A percentile compares a stretch with the other conserved stretches of the same genome.
These are phyloP conservation scores for Ips nitidus DNA, from an alignment of 1,140 invertebrate genomes.

Conservation along the genomic window DNA sequence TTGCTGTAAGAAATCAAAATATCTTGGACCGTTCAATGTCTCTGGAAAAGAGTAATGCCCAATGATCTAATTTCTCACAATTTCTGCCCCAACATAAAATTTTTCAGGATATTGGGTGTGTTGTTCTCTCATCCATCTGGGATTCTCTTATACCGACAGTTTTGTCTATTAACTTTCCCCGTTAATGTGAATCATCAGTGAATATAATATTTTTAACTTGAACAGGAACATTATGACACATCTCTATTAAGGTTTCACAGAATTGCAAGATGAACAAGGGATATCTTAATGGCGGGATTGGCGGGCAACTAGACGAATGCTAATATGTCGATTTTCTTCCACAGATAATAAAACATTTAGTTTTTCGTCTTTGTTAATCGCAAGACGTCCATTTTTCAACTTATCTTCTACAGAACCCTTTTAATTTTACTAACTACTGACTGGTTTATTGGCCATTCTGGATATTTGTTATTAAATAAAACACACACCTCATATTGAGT, in stretches of 20 bases:
- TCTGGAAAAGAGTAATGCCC: conserved; percentile 20
- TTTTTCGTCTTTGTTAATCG: conserved; percentile 1
- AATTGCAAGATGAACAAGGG: conserved; percentile 10
- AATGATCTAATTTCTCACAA: conserved; percentile 18
- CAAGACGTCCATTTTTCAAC: conserved; percentile 5
- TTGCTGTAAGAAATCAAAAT: conserved; percentile 26
- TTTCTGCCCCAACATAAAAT: conserved; percentile 13
- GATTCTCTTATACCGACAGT: conserved; percentile 31
- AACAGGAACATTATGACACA: conserved; percentile 4
- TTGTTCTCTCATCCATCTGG: conserved; percentile 30
- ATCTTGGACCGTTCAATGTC: conserved; percentile 17
- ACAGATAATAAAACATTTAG: conserved; percentile 17
- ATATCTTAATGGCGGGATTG: background rate
- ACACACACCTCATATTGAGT: conserved; percentile 14
- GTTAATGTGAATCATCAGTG: conserved; percentile 23
- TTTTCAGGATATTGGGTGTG: conserved; percentile 32
- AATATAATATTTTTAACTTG: conserved; percentile 23
- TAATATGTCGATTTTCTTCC: conserved; percentile 14
- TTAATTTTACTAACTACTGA: conserved; percentile 2
- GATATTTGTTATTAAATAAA: conserved; percentile 23
- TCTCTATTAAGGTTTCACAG: conserved; percentile 12
- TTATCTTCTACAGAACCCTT: conserved; percentile 9
- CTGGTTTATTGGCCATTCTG: conserved; percentile 12
- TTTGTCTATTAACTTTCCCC: conserved; percentile 30
- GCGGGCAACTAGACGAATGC: background rate